Conservation (phyloP, 2,888 invertebrate species). For the Malachius bipustulatus region DNA sequence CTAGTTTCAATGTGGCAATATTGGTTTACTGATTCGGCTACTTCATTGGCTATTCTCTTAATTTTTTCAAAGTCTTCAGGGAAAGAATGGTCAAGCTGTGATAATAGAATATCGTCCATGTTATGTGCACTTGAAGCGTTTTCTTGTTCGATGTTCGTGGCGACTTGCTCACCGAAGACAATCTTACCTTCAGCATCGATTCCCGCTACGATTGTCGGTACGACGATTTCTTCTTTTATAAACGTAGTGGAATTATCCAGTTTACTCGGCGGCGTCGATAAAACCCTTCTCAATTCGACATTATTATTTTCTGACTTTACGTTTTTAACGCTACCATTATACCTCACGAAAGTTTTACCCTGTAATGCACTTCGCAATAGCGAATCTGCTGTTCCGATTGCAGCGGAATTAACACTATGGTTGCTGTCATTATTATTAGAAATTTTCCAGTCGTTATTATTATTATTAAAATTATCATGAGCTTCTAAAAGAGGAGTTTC, state of each 20-base stretch:
- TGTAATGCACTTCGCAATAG: slow-evolving; percentile 71
- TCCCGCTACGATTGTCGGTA: slow-evolving; percentile 35
- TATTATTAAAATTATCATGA: slow-evolving; percentile 47
- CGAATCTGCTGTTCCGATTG: slow-evolving; percentile 49
- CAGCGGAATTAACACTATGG: slow-evolving; percentile 18
- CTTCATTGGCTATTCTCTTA: slow-evolving; percentile 72
- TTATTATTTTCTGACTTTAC: slow-evolving; percentile 29
- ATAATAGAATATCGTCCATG: slow-evolving; percentile 58
- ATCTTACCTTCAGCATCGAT: slow-evolving; percentile 34
- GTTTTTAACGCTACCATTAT: slow-evolving; percentile 31
- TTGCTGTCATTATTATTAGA: slow-evolving; percentile 53
- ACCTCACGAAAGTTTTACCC: slow-evolving; percentile 50
- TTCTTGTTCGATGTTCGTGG: slow-evolving; percentile 30
- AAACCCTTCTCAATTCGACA: slow-evolving; percentile 44
- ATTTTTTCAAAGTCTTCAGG: slow-evolving; percentile 77
- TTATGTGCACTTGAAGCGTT: slow-evolving; percentile 48
- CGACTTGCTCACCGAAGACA: slow-evolving; percentile 29
- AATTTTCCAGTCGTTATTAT: slow-evolving; percentile 74
- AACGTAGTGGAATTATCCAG: slow-evolving; percentile 32
- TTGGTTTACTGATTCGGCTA: slow-evolving; percentile 64
- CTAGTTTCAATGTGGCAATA: slow-evolving; percentile 45
- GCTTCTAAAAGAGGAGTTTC: slow-evolving; percentile 47
- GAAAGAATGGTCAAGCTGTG: slow-evolving; percentile 54
- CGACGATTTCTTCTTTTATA: slow-evolving; percentile 31
- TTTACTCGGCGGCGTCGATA: slow-evolving; percentile 39